Evolutionary conservation across 2,797 vertebrate genomes (phyloP).

Genomic region (Hafferia zeledoni): DNA sequence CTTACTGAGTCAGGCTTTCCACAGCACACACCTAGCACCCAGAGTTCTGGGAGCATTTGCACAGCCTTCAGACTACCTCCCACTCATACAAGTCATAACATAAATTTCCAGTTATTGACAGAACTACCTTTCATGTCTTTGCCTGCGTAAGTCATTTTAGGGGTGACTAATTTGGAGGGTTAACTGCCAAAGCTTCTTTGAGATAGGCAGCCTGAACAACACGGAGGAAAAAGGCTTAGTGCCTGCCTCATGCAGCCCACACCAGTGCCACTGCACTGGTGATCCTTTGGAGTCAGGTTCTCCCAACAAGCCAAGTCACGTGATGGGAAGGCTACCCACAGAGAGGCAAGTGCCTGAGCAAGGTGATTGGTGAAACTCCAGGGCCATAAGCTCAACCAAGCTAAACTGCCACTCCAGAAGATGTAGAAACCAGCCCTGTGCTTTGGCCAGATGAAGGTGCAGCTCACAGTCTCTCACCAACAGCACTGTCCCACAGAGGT

Average conservation of each 20-base stretch:
- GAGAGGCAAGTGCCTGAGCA: not conserved
- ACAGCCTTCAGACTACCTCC: not conserved
- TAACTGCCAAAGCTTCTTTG: not conserved
- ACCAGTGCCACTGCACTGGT: not conserved
- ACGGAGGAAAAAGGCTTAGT: not conserved
- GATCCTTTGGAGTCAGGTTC: not conserved
- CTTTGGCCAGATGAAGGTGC: rapidly evolving
- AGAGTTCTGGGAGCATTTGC: not conserved
- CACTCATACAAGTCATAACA: not conserved
- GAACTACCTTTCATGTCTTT: not conserved
- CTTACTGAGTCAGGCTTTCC: not conserved
- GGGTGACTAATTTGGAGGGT: not conserved
- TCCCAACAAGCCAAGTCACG: not conserved
- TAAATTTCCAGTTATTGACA: not conserved
- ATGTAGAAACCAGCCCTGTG: not conserved
- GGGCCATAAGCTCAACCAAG: not conserved
- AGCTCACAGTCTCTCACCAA: not conserved
- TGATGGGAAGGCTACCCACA: rapidly evolving
- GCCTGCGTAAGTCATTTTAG: not conserved
- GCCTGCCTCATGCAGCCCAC: not conserved
- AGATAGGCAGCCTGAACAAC: not conserved
- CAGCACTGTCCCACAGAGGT: not conserved
- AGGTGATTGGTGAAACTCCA: not conserved
- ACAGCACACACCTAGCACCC: not conserved
- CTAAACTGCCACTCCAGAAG: not conserved